These are phyloP conservation scores for Argyrosomus japonicus DNA, from an alignment of 2,113 vertebrate species.

Conservation along the genomic window DNA sequence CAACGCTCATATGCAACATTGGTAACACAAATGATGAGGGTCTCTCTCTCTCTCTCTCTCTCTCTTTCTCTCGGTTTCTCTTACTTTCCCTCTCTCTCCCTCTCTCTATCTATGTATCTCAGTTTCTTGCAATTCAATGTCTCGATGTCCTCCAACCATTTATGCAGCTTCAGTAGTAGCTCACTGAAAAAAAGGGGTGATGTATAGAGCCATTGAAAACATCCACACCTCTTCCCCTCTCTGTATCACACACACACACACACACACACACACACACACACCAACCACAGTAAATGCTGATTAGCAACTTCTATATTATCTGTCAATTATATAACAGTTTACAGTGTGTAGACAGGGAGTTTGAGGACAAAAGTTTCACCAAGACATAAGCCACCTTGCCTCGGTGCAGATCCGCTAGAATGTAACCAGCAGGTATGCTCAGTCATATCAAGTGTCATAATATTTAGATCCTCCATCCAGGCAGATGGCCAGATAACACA, in stretches of 20 bases:
- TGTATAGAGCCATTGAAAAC: not conserved
- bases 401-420: constrained; percentile 70
- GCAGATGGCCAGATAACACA: constrained; percentile 75
- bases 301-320: constrained; percentile 40
- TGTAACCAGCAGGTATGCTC: constrained; percentile 78
- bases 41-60: constrained; percentile 46
- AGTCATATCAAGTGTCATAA: constrained; percentile 84
- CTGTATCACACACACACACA: not conserved
- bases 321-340: constrained; percentile 57
- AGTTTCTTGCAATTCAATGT: constrained; percentile 13
- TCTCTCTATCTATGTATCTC: constrained; percentile 11
- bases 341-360: constrained; percentile 34
- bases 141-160: not conserved
- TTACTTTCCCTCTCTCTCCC: constrained; percentile 6
- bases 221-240: not conserved
- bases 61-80: constrained; percentile 24
- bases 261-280: constrained; percentile 11
- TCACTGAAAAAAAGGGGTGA: not conserved
- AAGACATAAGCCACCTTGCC: constrained; percentile 74
- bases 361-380: constrained; percentile 67
- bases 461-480: constrained; percentile 81
- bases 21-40: constrained; percentile 66
- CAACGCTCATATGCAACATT: constrained; percentile 66
- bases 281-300: constrained; percentile 9
- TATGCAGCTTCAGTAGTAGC: constrained; percentile 11